Conservation (phyloP, 2,797 vertebrate genomes). For the Menidia menidia region DNA sequence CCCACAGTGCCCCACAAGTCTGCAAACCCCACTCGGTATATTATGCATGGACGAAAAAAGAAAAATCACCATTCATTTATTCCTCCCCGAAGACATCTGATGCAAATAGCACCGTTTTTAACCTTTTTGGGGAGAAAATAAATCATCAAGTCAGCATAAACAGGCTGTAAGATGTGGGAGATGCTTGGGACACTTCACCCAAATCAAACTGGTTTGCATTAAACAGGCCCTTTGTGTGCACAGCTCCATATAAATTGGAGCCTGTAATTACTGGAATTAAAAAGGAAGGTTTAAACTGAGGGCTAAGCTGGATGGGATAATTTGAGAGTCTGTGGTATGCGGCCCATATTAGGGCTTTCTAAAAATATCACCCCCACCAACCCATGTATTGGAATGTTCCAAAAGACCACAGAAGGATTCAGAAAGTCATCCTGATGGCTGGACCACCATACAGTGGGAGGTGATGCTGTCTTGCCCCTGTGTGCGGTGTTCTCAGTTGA, state of each 20-base stretch:
- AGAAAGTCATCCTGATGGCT: conserved; percentile 78
- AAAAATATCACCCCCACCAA: conserved; percentile 87
- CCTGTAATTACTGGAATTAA: conserved; percentile 92
- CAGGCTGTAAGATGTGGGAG: conserved; percentile 85
- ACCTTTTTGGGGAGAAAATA: conserved; percentile 82
- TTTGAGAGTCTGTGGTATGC: conserved; percentile 92
- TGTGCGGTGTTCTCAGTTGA: conserved; percentile 48
- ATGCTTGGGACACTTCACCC: conserved; percentile 86
- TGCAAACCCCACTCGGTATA: conserved; percentile 64
- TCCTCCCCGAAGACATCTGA: conserved; percentile 76
- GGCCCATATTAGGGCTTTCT: conserved; percentile 90
- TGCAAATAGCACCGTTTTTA: conserved; percentile 78
- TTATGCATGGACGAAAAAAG: conserved; percentile 65
- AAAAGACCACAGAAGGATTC: conserved; percentile 84
- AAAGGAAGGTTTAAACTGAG: conserved; percentile 91
- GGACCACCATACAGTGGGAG: conserved; percentile 72
- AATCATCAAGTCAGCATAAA: conserved; percentile 88
- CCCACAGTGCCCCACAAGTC: conserved; percentile 59
- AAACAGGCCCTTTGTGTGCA: conserved; percentile 89
- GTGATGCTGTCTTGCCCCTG: conserved; percentile 68
- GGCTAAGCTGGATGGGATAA: conserved; percentile 89
- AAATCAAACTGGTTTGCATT: conserved; percentile 90
- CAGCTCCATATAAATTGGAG: conserved; percentile 88
- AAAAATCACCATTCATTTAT: conserved; percentile 76
- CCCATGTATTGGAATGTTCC: conserved; percentile 88